Evolutionary conservation across 2,888 invertebrate genomes (phyloP), one percentile per base, ranked within the genome.

Genomic region (Allygus modestus): DNA sequence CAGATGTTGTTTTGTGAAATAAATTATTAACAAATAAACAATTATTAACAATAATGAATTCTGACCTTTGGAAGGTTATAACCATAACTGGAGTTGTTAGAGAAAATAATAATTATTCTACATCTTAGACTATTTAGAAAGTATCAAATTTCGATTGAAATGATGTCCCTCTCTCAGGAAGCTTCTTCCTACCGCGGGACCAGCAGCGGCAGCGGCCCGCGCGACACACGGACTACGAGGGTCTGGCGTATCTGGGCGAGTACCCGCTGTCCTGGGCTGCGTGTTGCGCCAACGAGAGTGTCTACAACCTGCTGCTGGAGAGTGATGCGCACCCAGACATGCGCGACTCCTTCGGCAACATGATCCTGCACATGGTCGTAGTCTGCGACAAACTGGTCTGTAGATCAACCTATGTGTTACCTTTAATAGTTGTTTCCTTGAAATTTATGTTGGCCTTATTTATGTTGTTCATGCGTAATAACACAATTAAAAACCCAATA

Each of bases 321-420:
- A 94, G 94, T 73, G 98, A 96, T 0, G 98, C 99, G 0, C 95
- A 99, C 91, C 99, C 99, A 0, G 98, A 99, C 90, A 93, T 95
- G n/a, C 97, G 97, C 90, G 99, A 99, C 90, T 94, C 96, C 0
- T 99, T 98, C 89, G 99, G 99, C 15, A 99, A 99, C 90, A 99
- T 98, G 94, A 97, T 99, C 86, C 92, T 99, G n/a, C 99, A 99
- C 90, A 99, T 99, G 98, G 98, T 99, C 51, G 99, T 99, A 54
- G 98, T 99, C 85, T 96, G 97, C 89, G 98, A 99, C 91, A 98
- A 99, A 91, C 91, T 98, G 92, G 98, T 98, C 91, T 91, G 41
- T 41, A 37, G 37, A 17, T 37, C 92, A 9, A 46, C 2, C 2
- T 46, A 46, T 46, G 4, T 37, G 9, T n/a, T n/a, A n/a, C n/a